Base-by-base conservation (phyloP, 2,888 invertebrate species). In the Crioceris asparagi region DNA sequence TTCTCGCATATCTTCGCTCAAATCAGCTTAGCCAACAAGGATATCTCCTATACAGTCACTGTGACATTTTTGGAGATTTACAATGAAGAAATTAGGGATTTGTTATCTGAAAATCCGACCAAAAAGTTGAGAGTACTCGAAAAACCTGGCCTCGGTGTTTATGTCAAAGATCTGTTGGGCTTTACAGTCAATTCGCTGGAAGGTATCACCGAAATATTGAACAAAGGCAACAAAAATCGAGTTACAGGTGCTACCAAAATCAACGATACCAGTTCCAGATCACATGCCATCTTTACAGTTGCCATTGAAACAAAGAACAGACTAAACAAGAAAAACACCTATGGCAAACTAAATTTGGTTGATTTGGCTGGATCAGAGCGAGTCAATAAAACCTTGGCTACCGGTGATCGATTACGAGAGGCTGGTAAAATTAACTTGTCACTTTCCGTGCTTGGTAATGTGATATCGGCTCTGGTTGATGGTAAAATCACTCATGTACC, bases 1-100 rank as follows among this genome's bases (percentile, higher is more conserved):
- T 97, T 97, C 68, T 93, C 93, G 0, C 96, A 97, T 53, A 90
- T 97, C 47, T 97, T 97, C 67, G 88, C 90, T 10, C 86, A 88
- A 52, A 97, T 97, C 48, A 87, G 93, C 0, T 84, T 87, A 56
- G 86, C 91, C 1, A 71, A 76, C 2, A 67, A 71, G 42, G 75
- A 81, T 50, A 74, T 76, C 55, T 79, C 88, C 54, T 97, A 96
- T 64, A 68, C 94, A 32, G 93, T 97, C 5, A 78, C 94, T 44
- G 93, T 94, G 5, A 93, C 94, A 0, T 97, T 94, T 62, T 69
- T 96, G 65, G 96, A 97, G 69, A 96, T 97, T 40, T 97, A 96
- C 66, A 96, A 97, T 62, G 97, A 97, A 63, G 93, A 96, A 64
- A 88, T 96, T 0, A 75, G 93, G 16, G 96, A 97, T 67, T 69